Percentiles rank a stretch among this genome's conserved stretches.
Evolutionary conservation across 2,113 vertebrate species (phyloP).

Genomic region (Typhlomys cinereus): DNA sequence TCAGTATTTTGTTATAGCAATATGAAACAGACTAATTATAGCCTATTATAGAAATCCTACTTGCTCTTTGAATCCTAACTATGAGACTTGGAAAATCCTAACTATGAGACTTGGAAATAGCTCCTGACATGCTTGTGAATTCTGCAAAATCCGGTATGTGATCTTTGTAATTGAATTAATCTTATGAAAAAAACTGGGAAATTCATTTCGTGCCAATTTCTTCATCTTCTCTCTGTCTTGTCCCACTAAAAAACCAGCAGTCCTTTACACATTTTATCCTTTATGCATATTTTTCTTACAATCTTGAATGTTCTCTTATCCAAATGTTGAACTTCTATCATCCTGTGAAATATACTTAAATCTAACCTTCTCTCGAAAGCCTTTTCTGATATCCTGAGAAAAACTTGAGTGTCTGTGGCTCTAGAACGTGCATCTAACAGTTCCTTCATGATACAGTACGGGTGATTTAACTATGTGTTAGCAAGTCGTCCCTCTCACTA

Average conservation of each 20-base stretch:
- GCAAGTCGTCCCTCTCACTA: background rate
- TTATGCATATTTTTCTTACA: background rate
- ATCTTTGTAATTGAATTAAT: constrained; percentile 29
- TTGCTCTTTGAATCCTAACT: constrained; percentile 2
- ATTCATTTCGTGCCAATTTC: background rate
- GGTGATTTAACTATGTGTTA: constrained; percentile 42
- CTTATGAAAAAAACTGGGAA: background rate
- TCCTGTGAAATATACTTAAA: constrained; percentile 27
- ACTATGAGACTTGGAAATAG: no score
- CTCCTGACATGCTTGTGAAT: background rate
- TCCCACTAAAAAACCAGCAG: background rate
- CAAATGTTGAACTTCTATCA: constrained; percentile 49
- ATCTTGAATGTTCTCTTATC: constrained; percentile 27
- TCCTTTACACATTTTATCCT: background rate
- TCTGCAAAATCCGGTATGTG: background rate
- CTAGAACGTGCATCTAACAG: constrained; percentile 19
- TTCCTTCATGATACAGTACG: background rate
- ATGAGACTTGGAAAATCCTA: constrained; percentile 18
- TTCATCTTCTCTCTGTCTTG: background rate
- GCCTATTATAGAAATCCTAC: background rate
- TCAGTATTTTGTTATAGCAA: background rate
- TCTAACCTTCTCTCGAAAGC: constrained; percentile 35
- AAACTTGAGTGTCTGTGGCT: background rate
- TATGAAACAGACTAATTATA: background rate
- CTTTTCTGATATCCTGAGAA: constrained; percentile 30